Base-by-base conservation (phyloP, 2,888 invertebrate species). In the Timema cristinae region DNA sequence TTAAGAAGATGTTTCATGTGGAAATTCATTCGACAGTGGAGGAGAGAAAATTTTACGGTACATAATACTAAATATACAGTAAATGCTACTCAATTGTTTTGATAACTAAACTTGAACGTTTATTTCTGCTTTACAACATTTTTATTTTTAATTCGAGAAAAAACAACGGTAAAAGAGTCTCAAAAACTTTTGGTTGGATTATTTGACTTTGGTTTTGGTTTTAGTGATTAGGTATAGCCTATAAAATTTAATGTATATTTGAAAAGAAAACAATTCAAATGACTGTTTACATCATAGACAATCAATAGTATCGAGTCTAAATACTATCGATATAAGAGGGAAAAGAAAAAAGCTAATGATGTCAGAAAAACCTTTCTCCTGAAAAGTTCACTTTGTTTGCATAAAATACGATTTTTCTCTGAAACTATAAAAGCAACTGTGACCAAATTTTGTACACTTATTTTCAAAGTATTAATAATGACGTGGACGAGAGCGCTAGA, bases 11-110 rank as follows among this genome's bases (percentile, higher is more conserved):
- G n/a, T n/a, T 54, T 54, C 54, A 54, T 54, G 54, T 54, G 54
- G n/a, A 54, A 54, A 54, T 54, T 54, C 54, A 54, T 54, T 4
- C n/a, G 54, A 54, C 54, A 54, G 11, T 54, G 54, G 54, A 54
- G 54, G 54, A 2, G n/a, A 54, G 54, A 54, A 54, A 54, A 11
- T 13, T 54, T 54, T 54, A 13, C 11, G 54, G 4, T 54, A 54
- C 54, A 54, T 54, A 54, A 54, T 4, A 54, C 54, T 54, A 54
- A 54, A 54, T 54, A 54, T 54, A 4, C 54, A 54, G 11, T 54
- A 54, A 54, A 54, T 54, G 54, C 2, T 54, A 54, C 54, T 54
- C 4, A 54, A 54, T 54, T 54, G 54, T 54, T 54, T 54, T 54
- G n/a, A 54, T 13, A 13, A 54, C 11, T 13, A 13, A n/a, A 2